Conservation (phyloP, 2,888 invertebrate species). For the Agapostemon virescens region DNA sequence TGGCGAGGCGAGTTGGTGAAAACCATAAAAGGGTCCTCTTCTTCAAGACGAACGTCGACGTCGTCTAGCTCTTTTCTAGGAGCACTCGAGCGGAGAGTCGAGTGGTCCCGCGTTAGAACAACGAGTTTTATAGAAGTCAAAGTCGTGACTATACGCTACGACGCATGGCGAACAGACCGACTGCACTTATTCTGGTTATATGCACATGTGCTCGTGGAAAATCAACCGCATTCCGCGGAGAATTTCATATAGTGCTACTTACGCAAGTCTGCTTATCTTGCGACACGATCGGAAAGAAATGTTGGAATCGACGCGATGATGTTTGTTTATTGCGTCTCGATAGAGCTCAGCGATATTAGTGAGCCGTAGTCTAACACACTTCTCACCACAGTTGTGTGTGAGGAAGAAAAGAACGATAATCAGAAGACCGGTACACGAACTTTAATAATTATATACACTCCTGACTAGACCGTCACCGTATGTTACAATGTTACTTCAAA, state of each 20-base stretch:
- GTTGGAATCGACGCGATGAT: background rate
- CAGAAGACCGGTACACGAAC: no score
- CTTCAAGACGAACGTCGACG: constrained; percentile 57
- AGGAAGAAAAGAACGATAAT: no score
- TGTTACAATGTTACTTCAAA: no score
- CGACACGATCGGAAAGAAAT: background rate
- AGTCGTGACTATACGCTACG: constrained; percentile 58
- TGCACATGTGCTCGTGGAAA: constrained; percentile 28
- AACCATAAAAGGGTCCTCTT: constrained; percentile 57
- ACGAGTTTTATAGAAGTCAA: constrained; percentile 65
- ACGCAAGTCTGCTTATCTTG: background rate
- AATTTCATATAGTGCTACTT: constrained; percentile 9
- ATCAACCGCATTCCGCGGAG: constrained; percentile 32
- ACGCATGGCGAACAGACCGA: constrained; percentile 42
- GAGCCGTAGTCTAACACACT: no score
- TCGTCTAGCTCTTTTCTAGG: constrained; percentile 62
- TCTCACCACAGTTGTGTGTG: no score
- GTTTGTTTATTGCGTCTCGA: no score
- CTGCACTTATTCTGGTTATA: constrained; percentile 46
- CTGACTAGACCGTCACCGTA: no score
- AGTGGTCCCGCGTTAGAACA: constrained; percentile 66
- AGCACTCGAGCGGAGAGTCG: constrained; percentile 63
- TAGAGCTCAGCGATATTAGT: no score
- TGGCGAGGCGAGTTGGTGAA: constrained; percentile 45
- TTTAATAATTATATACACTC: no score